Percentiles rank a stretch among this genome's conserved stretches.
Conservation (phyloP, 1,140 invertebrate genomes). For the Manduca sexta region DNA sequence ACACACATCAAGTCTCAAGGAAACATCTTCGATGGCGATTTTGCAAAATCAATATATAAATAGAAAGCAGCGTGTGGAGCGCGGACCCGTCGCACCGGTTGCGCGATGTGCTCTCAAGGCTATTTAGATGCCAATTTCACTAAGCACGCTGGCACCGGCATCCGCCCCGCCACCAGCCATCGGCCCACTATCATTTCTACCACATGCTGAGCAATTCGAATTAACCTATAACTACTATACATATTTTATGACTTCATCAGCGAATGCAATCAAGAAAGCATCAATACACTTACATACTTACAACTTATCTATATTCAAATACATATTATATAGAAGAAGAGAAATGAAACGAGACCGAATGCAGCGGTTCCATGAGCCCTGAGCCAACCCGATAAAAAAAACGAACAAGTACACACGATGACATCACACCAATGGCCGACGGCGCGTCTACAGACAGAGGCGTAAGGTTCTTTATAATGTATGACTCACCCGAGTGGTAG, state of each 20-base stretch:
- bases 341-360: neutral
- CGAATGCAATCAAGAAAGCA: neutral
- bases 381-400: conserved; percentile 15
- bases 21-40: neutral
- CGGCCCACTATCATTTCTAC: neutral
- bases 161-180: no score
- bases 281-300: neutral
- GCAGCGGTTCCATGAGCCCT: neutral
- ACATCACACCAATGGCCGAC: conserved; percentile 28
- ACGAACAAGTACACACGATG: conserved; percentile 24
- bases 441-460: conserved; percentile 20
- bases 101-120: conserved; percentile 9
- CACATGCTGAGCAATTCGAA: neutral
- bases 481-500: conserved; percentile 93
- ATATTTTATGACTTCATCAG: no score
- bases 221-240: no score
- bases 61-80: conserved; percentile 17
- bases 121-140: conserved; percentile 16
- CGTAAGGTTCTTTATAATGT: conserved; percentile 35
- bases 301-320: neutral
- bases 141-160: conserved; percentile 4
- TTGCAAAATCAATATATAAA: conserved; percentile 17
- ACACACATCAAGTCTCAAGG: no score
- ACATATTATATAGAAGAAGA: neutral
- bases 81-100: conserved; percentile 20